Percentiles rank a stretch among this genome's conserved stretches.
These are phyloP conservation scores for Channa striata DNA, from an alignment of 2,797 vertebrate species.

Conservation along the genomic window DNA sequence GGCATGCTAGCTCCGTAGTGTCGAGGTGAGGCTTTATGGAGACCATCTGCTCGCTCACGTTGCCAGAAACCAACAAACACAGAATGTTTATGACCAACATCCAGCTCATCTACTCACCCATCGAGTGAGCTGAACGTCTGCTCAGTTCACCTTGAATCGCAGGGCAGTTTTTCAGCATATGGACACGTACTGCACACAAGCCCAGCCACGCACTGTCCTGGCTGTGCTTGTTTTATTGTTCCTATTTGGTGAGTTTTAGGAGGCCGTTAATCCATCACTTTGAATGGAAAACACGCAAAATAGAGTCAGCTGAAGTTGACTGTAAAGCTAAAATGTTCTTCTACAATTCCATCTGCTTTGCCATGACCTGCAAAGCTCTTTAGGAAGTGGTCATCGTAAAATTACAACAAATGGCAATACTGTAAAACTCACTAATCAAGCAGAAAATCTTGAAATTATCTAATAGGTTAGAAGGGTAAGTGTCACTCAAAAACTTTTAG, in stretches of 20 bases:
- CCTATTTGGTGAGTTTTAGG: not conserved
- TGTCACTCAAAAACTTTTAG: no score
- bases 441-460: no score
- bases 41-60: slow-evolving; percentile 64
- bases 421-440: no score
- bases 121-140: slow-evolving; percentile 33
- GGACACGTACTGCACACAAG: not conserved
- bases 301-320: not conserved
- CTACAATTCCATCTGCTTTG: no score
- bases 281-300: not conserved
- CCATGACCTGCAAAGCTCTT: no score
- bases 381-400: no score
- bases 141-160: slow-evolving; percentile 32
- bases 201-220: not conserved
- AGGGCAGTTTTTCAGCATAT: not conserved
- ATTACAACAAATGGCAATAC: no score
- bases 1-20: slow-evolving; percentile 38
- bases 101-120: slow-evolving; percentile 30
- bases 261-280: not conserved
- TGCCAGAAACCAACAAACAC: slow-evolving; percentile 67
- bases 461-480: no score
- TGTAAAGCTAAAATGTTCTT: no score
- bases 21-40: slow-evolving; percentile 69
- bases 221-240: slow-evolving; percentile 1
- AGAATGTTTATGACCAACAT: slow-evolving; percentile 66